Base-by-base conservation (phyloP, 2,797 vertebrate species). In the Gallinago nigripennis region DNA sequence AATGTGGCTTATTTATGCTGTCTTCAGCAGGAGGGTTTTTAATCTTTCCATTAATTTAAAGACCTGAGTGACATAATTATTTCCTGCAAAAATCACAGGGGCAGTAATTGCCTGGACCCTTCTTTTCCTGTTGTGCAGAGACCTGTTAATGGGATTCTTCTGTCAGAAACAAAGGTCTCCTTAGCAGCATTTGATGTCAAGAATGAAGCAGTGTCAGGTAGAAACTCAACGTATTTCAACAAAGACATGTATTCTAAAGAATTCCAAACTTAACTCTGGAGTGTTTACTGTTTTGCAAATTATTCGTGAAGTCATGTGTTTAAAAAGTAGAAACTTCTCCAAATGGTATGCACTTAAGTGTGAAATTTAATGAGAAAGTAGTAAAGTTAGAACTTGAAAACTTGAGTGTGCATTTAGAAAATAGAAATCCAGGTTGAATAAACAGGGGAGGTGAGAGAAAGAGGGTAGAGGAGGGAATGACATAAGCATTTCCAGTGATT, bases 331-430 rank as follows among this genome's bases (percentile, higher is more conserved):
- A 28, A 43, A 9, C 13, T 0, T 57, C 43, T 56, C 27, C 37
- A 5, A 24, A 17, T 6, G 37, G 13, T 12, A 5, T 14, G n/a
- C 7, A 1, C 30, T 3, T 9, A 3, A 11, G n/a, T 4, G 60
- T 19, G 61, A 18, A 27, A 51, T 23, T 37, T 2, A 57, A 35
- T 9, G 46, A 41, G 64, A 10, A 27, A 77, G 15, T 8, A 18
- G 5, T 4, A 6, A 37, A 37, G 48, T 51, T 51, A 20, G 35
- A 70, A 41, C 66, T 65, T 20, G 27, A 21, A 39, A 33, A 82
- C 11, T 12, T 9, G 50, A n/a, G 41, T 2, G 10, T 16, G 31
- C 5, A 0, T 18, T 45, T 28, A 15, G 54, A n/a, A 63, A 43
- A n/a, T 4, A n/a, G 57, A 30, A 39, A 27, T 17, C 12, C 25